Evolutionary conservation across 2,113 vertebrate genomes (phyloP).

Genomic region (Mormyrus lacerda): DNA sequence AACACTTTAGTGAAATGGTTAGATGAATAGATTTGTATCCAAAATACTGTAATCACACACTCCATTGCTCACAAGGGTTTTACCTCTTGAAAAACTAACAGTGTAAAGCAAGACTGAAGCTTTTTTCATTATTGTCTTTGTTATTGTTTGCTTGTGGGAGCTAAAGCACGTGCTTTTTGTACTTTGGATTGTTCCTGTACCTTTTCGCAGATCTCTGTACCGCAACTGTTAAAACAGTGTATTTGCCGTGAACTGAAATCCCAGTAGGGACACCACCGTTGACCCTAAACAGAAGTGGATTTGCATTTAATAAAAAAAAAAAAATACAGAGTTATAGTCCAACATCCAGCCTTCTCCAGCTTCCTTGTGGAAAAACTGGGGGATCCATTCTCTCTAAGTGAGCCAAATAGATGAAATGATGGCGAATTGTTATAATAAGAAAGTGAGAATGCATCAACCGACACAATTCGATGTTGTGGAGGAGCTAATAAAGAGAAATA

Average conservation of each 20-base stretch:
- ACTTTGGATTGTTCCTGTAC: neutral
- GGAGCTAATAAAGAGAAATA: neutral
- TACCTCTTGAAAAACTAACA: neutral
- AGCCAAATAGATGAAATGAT: neutral
- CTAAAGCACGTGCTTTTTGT: neutral
- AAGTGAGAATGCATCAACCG: neutral
- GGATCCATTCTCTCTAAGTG: neutral
- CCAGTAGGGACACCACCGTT: neutral
- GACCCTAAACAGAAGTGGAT: neutral
- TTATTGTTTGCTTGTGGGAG: neutral
- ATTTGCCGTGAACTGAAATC: neutral
- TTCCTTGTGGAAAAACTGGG: neutral
- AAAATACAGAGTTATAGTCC: neutral
- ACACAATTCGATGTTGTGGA: neutral
- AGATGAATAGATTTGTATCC: neutral
- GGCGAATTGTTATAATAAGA: neutral
- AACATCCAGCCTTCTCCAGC: neutral
- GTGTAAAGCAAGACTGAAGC: neutral
- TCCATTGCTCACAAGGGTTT: neutral
- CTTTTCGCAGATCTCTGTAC: neutral
- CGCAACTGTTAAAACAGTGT: neutral
- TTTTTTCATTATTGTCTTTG: neutral
- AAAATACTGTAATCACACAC: neutral
- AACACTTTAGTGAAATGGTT: slow-evolving; percentile 12
- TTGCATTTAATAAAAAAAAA: neutral